Conservation (phyloP, 2,113 vertebrate genomes). For the Entomyzon cyanotis region DNA sequence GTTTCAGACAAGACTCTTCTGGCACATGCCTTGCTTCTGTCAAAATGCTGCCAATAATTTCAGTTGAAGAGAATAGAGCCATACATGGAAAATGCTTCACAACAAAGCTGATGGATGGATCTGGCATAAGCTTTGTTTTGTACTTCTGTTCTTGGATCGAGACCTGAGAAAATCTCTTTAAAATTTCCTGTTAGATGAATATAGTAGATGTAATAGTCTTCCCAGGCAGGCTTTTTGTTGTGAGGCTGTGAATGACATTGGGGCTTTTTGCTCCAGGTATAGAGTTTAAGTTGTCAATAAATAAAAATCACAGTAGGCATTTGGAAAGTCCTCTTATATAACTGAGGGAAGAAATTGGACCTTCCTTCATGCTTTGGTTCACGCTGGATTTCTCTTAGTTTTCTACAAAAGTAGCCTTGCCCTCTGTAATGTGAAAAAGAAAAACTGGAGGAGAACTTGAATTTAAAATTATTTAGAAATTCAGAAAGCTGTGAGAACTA, state of each 20-base stretch:
- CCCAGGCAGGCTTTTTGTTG: background rate
- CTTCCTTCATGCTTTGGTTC: background rate
- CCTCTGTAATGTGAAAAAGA: background rate
- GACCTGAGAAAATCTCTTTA: slow-evolving; percentile 7
- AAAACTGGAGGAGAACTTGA: background rate
- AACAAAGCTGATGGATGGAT: slow-evolving; percentile 16
- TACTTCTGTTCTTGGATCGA: background rate
- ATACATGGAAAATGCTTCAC: background rate
- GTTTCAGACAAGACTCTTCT: background rate
- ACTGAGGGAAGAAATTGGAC: background rate
- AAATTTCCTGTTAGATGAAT: background rate
- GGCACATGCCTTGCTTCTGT: background rate
- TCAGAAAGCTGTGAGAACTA: background rate
- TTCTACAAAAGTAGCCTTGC: background rate
- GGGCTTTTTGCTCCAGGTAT: background rate
- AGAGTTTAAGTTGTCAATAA: background rate
- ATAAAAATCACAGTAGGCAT: background rate
- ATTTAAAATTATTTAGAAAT: background rate
- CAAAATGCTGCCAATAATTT: slow-evolving; percentile 37
- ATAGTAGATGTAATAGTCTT: background rate
- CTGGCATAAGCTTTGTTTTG: slow-evolving; percentile 32
- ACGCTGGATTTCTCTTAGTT: background rate
- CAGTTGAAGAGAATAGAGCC: background rate
- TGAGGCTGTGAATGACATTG: background rate
- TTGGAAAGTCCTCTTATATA: background rate